These are phyloP conservation scores for Hirtodrosophila cameraria DNA, from an alignment of 2,888 invertebrate genomes.

Conservation along the genomic window DNA sequence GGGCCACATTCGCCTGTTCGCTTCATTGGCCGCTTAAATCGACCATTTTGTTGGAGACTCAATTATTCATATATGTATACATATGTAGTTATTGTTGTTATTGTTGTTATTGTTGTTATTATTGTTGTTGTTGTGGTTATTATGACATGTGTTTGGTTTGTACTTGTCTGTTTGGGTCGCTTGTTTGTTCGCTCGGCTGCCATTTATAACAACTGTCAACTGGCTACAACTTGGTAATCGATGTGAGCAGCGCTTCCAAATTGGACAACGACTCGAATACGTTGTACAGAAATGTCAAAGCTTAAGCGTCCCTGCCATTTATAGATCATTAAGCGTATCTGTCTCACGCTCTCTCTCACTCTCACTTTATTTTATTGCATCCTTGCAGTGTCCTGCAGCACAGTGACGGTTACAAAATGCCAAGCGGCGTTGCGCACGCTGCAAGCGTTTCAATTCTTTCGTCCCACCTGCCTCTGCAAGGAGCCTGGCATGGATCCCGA, in stretches of 20 bases:
- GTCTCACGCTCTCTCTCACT: not conserved
- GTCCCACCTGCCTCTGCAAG: slow-evolving; percentile 95
- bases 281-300: slow-evolving; percentile 61
- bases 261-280: slow-evolving; percentile 41
- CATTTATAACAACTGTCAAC: slow-evolving; percentile 79
- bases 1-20: slow-evolving; percentile 38
- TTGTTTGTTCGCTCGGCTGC: slow-evolving; percentile 43
- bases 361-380: slow-evolving; percentile 22
- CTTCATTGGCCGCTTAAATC: slow-evolving; percentile 78
- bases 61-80: slow-evolving; percentile 73
- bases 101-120: slow-evolving; percentile 36
- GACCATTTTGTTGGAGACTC: slow-evolving; percentile 79
- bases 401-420: slow-evolving; percentile 96
- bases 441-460: slow-evolving; percentile 96
- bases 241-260: slow-evolving; percentile 52
- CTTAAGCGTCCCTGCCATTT: slow-evolving; percentile 74
- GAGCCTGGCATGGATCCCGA: slow-evolving; percentile 96
- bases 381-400: slow-evolving; percentile 94
- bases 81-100: slow-evolving; percentile 35
- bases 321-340: slow-evolving; percentile 71
- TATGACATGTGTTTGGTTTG: slow-evolving; percentile 78
- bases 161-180: slow-evolving; percentile 54
- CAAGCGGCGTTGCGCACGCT: slow-evolving; percentile 94
- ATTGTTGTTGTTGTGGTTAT: slow-evolving; percentile 48
- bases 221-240: slow-evolving; percentile 60